Evolutionary conservation across 2,888 invertebrate species (phyloP), one percentile per base, ranked within the genome.

Genomic region (Acleris sparsana): DNA sequence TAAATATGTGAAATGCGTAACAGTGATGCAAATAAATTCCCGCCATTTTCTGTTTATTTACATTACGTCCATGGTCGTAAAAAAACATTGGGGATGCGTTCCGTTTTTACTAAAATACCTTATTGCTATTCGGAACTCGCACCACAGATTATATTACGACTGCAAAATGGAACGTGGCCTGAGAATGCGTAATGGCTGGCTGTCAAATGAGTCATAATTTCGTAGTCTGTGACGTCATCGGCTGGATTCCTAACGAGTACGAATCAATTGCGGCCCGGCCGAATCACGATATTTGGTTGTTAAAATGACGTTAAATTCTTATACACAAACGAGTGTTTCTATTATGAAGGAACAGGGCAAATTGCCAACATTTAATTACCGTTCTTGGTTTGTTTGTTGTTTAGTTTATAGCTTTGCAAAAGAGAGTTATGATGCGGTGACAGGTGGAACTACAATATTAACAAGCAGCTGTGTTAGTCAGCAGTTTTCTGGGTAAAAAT

Each of bases 131-230:
- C 58, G 20, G 58, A 5, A 18, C 22, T 46, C 29, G 58, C 18
- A 33, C 58, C 58, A 59, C 58, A 59, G 58, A 59, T 59, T 59
- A 59, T 33, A 49, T 49, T 46, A 59, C 53, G 33, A 39, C 49
- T 33, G 49, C 58, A 59, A 49, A n/a, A 59, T 49, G 58, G 58
- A 49, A 59, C 58, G 58, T 59, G 25, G 49, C 49, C 43, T 17
- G 57, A 44, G 56, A 56, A 57, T 59, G 58, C 49, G 48, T 49
- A 59, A 59, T 59, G 58, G 49, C 57, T 46, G 33, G 22, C 46
- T 57, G 57, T 57, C 57, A 57, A 57, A 59, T 59, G 58, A 59
- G 48, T 59, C 58, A 49, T 59, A 59, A 59, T 59, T 49, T 49
- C 58, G 49, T 59, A 59, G 49, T 56, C 58, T 25, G 49, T 59